phyloP scores from a whole-genome alignment of 2,113 vertebrate species.

The Pedionomus torquatus region DNA sequence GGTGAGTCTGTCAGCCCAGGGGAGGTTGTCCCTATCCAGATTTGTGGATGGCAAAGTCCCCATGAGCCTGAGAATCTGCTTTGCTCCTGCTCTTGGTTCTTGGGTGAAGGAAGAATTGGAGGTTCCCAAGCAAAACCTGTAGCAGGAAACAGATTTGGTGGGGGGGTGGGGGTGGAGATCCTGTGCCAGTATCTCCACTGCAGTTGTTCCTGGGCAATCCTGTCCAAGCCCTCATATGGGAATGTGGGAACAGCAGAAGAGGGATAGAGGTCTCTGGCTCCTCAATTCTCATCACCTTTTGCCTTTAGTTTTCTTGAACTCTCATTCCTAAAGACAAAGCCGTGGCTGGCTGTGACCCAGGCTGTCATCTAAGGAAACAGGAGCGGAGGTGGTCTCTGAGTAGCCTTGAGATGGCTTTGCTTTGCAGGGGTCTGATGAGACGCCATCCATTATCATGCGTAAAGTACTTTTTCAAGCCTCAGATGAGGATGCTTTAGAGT shows the following conservation, averaged over 20 bases:
- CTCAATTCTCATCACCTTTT: background rate
- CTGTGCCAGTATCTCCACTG: background rate
- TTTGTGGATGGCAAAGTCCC: background rate
- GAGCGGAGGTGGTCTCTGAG: fast-evolving
- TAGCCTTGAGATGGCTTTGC: background rate
- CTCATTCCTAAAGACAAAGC: background rate
- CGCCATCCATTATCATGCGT: background rate
- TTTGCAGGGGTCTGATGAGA: background rate
- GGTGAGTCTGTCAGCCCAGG: background rate
- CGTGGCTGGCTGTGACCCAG: background rate
- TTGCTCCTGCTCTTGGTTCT: background rate
- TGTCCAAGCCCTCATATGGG: background rate
- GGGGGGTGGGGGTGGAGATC: background rate
- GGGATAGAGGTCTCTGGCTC: background rate
- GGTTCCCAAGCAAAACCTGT: background rate
- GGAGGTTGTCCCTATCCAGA: background rate
- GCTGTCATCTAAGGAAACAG: background rate
- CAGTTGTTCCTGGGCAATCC: background rate
- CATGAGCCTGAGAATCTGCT: background rate
- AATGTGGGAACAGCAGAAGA: background rate
- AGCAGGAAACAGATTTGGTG: background rate
- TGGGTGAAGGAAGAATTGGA: background rate
- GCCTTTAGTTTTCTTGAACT: background rate
- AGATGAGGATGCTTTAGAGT: background rate
- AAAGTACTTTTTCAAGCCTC: background rate